These are phyloP conservation scores for Gnathonemus longibarbis DNA, from an alignment of 2,113 vertebrate genomes.

Conservation along the genomic window DNA sequence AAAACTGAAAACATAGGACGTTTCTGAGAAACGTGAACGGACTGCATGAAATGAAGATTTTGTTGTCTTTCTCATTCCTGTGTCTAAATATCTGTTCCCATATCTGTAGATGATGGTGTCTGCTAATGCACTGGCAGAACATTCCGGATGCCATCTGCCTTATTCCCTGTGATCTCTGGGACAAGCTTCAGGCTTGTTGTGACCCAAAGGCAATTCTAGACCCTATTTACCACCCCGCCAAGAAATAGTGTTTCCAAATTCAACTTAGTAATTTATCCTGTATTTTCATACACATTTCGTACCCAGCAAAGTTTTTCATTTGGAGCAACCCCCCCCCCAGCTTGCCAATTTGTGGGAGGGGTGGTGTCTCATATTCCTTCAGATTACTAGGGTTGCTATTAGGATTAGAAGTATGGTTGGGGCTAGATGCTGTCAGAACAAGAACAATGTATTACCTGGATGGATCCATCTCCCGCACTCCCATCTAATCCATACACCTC, in stretches of 20 bases:
- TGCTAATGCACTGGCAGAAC: not conserved
- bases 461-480: not conserved
- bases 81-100: not conserved
- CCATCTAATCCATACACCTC: not conserved
- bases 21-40: not conserved
- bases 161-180: not conserved
- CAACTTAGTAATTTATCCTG: not conserved
- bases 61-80: not conserved
- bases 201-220: not conserved
- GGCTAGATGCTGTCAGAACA: not conserved
- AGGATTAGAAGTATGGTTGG: not conserved
- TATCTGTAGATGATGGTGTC: not conserved
- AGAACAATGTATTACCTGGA: not conserved
- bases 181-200: not conserved
- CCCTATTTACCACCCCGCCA: not conserved
- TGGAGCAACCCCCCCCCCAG: not conserved
- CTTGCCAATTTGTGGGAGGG: not conserved
- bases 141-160: not conserved
- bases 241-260: not conserved
- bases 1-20: conserved; percentile 30
- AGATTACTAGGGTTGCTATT: not conserved
- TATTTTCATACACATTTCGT: not conserved
- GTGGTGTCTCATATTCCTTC: not conserved
- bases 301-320: not conserved
- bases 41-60: not conserved